These are phyloP conservation scores for Calliopum simillimum DNA, from an alignment of 2,888 invertebrate species.

Conservation along the genomic window DNA sequence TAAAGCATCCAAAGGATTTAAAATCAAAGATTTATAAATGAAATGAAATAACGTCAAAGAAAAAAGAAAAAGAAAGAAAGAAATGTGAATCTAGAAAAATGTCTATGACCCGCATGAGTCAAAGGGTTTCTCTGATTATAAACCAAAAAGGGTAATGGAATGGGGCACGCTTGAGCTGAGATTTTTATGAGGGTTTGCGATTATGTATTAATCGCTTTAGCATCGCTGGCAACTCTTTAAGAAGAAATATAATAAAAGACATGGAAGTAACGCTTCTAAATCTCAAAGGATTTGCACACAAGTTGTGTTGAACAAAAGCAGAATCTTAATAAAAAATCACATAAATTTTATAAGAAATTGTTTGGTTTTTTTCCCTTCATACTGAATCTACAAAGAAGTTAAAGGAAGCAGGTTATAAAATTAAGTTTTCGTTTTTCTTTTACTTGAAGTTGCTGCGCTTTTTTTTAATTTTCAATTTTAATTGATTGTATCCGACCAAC, in stretches of 20 bases:
- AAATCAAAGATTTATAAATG: slow-evolving; percentile 26
- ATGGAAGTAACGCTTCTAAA: slow-evolving; percentile 21
- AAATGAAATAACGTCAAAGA: not conserved
- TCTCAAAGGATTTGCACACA: slow-evolving; percentile 36
- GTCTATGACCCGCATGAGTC: slow-evolving; percentile 49
- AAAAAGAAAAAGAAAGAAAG: not conserved
- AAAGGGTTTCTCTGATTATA: slow-evolving; percentile 41
- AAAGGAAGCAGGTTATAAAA: not conserved
- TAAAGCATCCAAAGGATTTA: slow-evolving; percentile 4
- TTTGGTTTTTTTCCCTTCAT: not conserved
- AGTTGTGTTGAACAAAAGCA: slow-evolving; percentile 2
- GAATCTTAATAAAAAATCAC: slow-evolving; percentile 17
- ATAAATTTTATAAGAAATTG: slow-evolving; percentile 37
- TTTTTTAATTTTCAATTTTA: slow-evolving; percentile 37
- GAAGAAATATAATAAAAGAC: slow-evolving; percentile 8
- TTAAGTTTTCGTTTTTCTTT: not conserved
- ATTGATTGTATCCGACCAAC: slow-evolving; percentile 40
- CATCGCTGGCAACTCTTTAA: slow-evolving; percentile 40
- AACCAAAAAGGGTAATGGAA: not conserved
- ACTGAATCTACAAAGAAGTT: not conserved
- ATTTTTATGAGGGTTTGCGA: slow-evolving; percentile 49
- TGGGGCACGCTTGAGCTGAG: not conserved
- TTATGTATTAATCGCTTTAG: slow-evolving; percentile 54
- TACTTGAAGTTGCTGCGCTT: slow-evolving; percentile 7
- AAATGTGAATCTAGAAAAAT: not conserved